Percentiles rank a stretch among this genome's conserved stretches.
Conservation (phyloP, 2,888 invertebrate species). For the Erpobdella octoculata region DNA sequence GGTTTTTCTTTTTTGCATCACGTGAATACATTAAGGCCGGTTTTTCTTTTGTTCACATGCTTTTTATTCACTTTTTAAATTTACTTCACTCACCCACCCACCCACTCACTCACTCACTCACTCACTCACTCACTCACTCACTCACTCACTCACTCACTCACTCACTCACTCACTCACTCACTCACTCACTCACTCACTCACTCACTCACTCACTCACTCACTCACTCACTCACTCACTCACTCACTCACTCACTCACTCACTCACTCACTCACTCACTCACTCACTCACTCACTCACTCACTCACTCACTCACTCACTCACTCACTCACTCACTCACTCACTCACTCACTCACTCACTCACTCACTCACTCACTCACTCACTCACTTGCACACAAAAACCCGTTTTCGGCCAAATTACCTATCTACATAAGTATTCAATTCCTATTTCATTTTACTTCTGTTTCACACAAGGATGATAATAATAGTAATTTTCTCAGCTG, state of each 20-base stretch:
- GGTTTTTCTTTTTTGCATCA: no score
- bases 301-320: slow-evolving; percentile 28
- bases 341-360: slow-evolving; percentile 28
- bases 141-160: not conserved
- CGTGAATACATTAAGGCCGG: no score
- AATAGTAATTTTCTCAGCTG: no score
- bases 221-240: slow-evolving; percentile 28
- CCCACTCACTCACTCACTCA: not conserved
- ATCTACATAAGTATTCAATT: no score
- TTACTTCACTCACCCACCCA: no score
- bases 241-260: slow-evolving; percentile 29
- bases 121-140: not conserved
- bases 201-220: slow-evolving; percentile 30
- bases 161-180: slow-evolving; percentile 21
- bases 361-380: slow-evolving; percentile 31
- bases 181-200: slow-evolving; percentile 28
- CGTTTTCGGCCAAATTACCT: no score
- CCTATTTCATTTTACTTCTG: no score
- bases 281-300: slow-evolving; percentile 30
- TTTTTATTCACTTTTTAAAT: no score
- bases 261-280: slow-evolving; percentile 28
- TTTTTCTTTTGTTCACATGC: no score
- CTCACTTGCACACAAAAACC: slow-evolving; percentile 22
- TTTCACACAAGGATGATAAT: no score
- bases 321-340: slow-evolving; percentile 30